Base-by-base conservation (phyloP, 2,797 vertebrate genomes). In the Steatocranus sp. region DNA sequence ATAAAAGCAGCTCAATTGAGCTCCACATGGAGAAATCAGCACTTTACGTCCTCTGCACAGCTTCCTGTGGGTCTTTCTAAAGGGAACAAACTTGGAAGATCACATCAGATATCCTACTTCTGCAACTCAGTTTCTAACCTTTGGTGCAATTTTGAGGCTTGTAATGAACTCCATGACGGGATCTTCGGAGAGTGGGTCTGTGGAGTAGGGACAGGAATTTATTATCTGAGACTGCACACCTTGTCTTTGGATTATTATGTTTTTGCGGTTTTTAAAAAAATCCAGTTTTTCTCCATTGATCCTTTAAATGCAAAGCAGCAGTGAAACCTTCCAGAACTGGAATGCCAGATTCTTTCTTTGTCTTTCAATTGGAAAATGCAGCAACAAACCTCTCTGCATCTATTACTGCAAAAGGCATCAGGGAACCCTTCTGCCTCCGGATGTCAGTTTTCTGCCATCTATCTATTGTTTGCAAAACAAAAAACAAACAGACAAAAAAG, bases 221-320 rank as follows among this genome's bases (percentile, higher is more conserved):
- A 0, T 61, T 4, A 3, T 8, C 51, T 73, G 3, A 46, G 58
- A 15, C 1, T 15, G 9, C 11, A 30, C 38, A 79, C 68, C 12
- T 30, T 1, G 17, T 61, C 30, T 61, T 61, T 34, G 30, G 5
- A n/a, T 61, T 61, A 9, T 32, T 75, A 76, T 49, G 27, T 68
- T 17, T 20, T 53, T 32, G 41, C 50, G 1, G 14, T 61, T 12
- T n/a, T 53, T 5, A 0, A 15, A 54, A 53, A 27, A 54, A 54
- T 27, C 12, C 12, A 15, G 25, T 54, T 54, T 54, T 27, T 54
- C 14, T 54, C 5, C 15, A 54, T 54, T 27, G 25, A 54, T 54
- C 25, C 53, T 30, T 27, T 15, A 30, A 27, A 54, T 54, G 25
- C 53, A 54, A 54, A 30, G 53, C 14, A 54, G 53, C 53, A 54